phyloP scores from a whole-genome alignment of 2,888 invertebrate genomes.

The Drosophila bunnanda region DNA sequence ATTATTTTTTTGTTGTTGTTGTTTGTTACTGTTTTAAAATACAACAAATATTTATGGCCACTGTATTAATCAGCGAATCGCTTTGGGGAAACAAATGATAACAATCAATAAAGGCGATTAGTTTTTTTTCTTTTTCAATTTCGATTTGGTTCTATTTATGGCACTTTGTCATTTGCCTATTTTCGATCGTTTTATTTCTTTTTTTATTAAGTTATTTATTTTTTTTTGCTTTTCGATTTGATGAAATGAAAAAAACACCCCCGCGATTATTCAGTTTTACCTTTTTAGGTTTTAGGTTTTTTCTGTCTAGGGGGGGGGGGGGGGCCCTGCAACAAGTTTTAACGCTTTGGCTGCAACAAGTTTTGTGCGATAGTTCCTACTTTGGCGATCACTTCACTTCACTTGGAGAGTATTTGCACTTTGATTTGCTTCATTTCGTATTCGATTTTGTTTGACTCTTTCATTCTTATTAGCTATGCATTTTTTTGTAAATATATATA shows the following conservation, averaged over 20 bases:
- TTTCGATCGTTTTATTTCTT: slow-evolving; percentile 15
- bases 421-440: slow-evolving; percentile 52
- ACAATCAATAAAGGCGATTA: slow-evolving; percentile 68
- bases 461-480: neutral
- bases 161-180: slow-evolving; percentile 36
- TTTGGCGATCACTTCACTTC: slow-evolving; percentile 27
- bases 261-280: slow-evolving; percentile 7
- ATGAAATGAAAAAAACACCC: slow-evolving; percentile 13
- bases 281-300: slow-evolving; percentile 15
- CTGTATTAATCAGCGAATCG: slow-evolving; percentile 29
- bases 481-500: neutral
- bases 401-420: slow-evolving; percentile 56
- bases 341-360: slow-evolving; percentile 12
- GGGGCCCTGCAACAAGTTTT: slow-evolving; percentile 68
- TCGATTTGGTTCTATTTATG: slow-evolving; percentile 30
- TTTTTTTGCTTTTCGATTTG: neutral
- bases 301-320: neutral
- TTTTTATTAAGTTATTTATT: neutral
- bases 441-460: neutral
- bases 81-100: slow-evolving; percentile 32
- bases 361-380: slow-evolving; percentile 16
- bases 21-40: neutral
- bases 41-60: slow-evolving; percentile 15
- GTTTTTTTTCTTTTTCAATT: slow-evolving; percentile 24
- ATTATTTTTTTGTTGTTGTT: neutral